Percentiles rank a stretch among this genome's conserved stretches.
Evolutionary conservation across 2,888 invertebrate genomes (phyloP).

Genomic region (Carterocephalus palaemon): DNA sequence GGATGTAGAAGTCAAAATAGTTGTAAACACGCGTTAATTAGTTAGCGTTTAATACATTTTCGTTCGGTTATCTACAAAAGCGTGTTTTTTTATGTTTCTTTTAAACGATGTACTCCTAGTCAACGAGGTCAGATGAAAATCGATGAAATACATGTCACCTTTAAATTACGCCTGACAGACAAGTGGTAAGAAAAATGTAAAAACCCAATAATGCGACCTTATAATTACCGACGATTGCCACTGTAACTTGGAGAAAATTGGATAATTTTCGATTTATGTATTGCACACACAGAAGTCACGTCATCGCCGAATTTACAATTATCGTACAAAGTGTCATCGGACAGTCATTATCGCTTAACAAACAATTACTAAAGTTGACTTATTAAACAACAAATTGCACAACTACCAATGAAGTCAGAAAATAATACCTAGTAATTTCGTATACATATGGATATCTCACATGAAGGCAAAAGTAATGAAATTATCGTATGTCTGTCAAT

Average conservation of each 20-base stretch:
- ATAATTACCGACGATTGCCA: slow-evolving; percentile 32
- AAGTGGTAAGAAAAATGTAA: slow-evolving; percentile 9
- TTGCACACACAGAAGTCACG: slow-evolving; percentile 10
- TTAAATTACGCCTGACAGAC: slow-evolving; percentile 7
- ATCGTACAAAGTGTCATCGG: slow-evolving; percentile 8
- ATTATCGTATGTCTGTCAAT: neutral
- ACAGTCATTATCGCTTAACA: slow-evolving; percentile 7
- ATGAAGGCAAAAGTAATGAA: neutral
- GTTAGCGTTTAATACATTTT: no score
- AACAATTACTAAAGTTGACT: no score
- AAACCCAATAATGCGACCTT: slow-evolving; percentile 16
- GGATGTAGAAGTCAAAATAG: no score
- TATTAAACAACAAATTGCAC: neutral
- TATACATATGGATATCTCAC: no score
- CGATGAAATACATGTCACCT: no score
- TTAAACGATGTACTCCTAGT: no score
- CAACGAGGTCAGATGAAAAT: no score
- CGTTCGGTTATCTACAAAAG: no score
- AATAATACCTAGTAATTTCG: no score
- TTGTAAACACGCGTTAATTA: no score
- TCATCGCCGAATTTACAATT: slow-evolving; percentile 7
- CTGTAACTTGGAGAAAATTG: slow-evolving; percentile 29
- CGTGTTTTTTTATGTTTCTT: no score
- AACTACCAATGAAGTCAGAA: no score
- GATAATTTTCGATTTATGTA: slow-evolving; percentile 17